Percentiles rank a stretch among this genome's conserved stretches.
Evolutionary conservation across 2,888 invertebrate species (phyloP).

Genomic region (Arrhopalites spinosus): DNA sequence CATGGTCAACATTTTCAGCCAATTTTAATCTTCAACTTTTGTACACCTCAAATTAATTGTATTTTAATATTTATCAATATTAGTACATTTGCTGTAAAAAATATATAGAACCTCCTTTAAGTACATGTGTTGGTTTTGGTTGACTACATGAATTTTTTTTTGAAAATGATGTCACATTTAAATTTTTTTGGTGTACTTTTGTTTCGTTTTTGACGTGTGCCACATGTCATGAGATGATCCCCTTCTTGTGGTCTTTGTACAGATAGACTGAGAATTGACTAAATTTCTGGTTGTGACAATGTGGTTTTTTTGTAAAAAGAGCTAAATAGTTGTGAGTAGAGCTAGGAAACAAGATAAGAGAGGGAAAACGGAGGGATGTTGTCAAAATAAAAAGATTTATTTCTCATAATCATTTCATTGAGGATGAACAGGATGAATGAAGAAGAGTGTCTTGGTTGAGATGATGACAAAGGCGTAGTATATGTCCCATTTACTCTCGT

Average conservation of each 20-base stretch:
- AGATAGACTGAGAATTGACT: too few species aligned
- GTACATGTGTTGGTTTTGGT: neutral
- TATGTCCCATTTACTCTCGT: neutral
- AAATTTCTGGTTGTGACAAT: too few species aligned
- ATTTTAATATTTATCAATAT: too few species aligned
- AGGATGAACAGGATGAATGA: too few species aligned
- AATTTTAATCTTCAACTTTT: neutral
- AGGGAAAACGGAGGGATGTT: neutral
- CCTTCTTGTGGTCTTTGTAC: too few species aligned
- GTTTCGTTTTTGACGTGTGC: neutral
- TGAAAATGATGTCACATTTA: neutral
- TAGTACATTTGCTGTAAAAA: neutral
- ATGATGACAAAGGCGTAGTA: neutral
- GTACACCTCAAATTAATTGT: too few species aligned
- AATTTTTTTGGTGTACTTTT: neutral
- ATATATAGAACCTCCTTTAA: neutral
- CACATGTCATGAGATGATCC: neutral
- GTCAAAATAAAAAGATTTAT: conserved; percentile 35
- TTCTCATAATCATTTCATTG: conserved; percentile 7
- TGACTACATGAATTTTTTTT: neutral
- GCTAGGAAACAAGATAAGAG: neutral
- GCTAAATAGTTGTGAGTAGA: too few species aligned
- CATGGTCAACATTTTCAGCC: neutral
- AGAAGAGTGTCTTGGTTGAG: neutral
- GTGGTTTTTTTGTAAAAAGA: too few species aligned